Conservation (phyloP, 2,113 vertebrate species). For the human (Homo sapiens) region DNA sequence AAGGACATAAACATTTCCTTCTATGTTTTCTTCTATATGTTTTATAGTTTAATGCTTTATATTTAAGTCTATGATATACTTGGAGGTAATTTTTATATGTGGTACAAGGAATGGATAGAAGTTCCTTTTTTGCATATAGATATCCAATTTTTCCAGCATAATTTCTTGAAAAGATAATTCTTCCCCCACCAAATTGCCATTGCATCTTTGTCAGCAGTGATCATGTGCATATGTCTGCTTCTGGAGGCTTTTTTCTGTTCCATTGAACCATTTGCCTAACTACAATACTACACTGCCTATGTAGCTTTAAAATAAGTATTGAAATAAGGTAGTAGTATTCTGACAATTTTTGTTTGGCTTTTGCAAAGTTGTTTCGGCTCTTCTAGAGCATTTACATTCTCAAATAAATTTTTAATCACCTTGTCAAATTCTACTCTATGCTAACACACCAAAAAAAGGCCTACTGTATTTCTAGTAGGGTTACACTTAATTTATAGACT, state of each 20-base stretch:
- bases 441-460: background rate
- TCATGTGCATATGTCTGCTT: background rate
- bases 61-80: background rate
- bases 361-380: background rate
- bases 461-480: background rate
- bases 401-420: background rate
- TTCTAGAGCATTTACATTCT: background rate
- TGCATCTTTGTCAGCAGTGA: background rate
- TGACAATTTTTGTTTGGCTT: background rate
- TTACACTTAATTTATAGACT: background rate
- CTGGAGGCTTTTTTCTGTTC: background rate
- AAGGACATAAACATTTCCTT: background rate
- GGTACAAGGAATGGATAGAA: background rate
- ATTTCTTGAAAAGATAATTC: background rate
- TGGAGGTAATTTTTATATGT: background rate
- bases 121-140: background rate
- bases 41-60: background rate
- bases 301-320: background rate
- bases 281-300: background rate
- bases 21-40: background rate
- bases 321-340: background rate
- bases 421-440: background rate
- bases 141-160: background rate
- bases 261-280: background rate
- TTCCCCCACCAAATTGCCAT: background rate